Evolutionary conservation across 2,888 invertebrate species (phyloP).

Genomic region (Glyphotaelius pellucidus): DNA sequence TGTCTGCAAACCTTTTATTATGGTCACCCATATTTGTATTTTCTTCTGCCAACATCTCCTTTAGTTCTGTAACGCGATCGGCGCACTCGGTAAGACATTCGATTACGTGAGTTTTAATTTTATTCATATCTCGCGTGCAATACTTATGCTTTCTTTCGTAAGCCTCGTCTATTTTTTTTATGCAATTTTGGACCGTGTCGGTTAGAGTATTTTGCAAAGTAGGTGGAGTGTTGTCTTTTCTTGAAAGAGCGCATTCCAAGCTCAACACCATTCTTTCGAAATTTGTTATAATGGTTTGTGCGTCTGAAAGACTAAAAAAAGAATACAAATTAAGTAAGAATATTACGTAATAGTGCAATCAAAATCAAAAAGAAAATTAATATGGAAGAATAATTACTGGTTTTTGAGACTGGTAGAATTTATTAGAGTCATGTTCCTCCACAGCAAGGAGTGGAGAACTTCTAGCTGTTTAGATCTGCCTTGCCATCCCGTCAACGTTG

Average conservation of each 20-base stretch:
- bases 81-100: conserved; percentile 59
- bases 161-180: conserved; percentile 61
- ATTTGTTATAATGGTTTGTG: conserved; percentile 54
- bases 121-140: conserved; percentile 61
- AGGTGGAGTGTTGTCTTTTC: conserved; percentile 41
- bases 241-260: conserved; percentile 50
- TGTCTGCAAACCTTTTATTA: conserved; percentile 66
- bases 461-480: conserved; percentile 75
- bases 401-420: conserved; percentile 37
- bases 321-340: conserved; percentile 5
- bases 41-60: conserved; percentile 26
- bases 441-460: conserved; percentile 76
- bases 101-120: conserved; percentile 65
- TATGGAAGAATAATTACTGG: conserved; percentile 39
- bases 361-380: background rate
- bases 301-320: conserved; percentile 61
- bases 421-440: conserved; percentile 78
- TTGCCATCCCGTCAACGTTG: conserved; percentile 76
- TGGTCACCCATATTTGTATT: conserved; percentile 64
- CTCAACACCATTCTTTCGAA: conserved; percentile 62
- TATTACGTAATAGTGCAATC: background rate
- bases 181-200: conserved; percentile 53
- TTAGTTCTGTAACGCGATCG: conserved; percentile 58
- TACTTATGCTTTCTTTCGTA: conserved; percentile 57
- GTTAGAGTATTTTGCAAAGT: background rate